A percentile compares a stretch with the other conserved stretches of the same genome.
These are phyloP conservation scores for Corydoras maculifer DNA, from an alignment of 2,113 vertebrate genomes.

Conservation along the genomic window DNA sequence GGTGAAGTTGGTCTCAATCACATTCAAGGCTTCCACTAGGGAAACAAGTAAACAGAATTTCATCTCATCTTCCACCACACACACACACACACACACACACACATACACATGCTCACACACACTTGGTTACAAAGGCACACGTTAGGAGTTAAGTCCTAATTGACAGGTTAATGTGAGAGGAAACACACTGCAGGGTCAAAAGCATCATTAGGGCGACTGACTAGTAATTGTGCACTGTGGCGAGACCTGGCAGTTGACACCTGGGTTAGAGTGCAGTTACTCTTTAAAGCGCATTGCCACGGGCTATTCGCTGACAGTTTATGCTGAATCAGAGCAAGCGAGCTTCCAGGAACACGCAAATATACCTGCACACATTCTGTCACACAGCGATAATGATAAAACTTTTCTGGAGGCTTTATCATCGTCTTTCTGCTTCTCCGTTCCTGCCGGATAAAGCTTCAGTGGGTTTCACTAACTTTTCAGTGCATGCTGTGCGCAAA, in stretches of 20 bases:
- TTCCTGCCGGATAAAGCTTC: background rate
- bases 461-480: too few species aligned
- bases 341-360: conserved; percentile 10
- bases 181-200: conserved; percentile 37
- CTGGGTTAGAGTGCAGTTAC: conserved; percentile 40
- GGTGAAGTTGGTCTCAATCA: conserved; percentile 37
- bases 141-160: conserved; percentile 44
- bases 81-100: background rate
- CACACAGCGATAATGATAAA: background rate
- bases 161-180: conserved; percentile 51
- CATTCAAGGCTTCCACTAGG: conserved; percentile 27
- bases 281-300: conserved; percentile 41
- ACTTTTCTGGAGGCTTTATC: conserved; percentile 27
- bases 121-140: conserved; percentile 19
- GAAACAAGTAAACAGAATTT: background rate
- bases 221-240: conserved; percentile 39
- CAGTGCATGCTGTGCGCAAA: too few species aligned
- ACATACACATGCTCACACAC: background rate
- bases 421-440: background rate
- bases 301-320: conserved; percentile 43
- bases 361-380: conserved; percentile 7
- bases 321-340: conserved; percentile 37
- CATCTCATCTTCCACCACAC: conserved; percentile 11
- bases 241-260: conserved; percentile 40
- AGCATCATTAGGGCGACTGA: conserved; percentile 43